Conservation (phyloP, 2,797 vertebrate species). For the Sebastes umbrosus region DNA sequence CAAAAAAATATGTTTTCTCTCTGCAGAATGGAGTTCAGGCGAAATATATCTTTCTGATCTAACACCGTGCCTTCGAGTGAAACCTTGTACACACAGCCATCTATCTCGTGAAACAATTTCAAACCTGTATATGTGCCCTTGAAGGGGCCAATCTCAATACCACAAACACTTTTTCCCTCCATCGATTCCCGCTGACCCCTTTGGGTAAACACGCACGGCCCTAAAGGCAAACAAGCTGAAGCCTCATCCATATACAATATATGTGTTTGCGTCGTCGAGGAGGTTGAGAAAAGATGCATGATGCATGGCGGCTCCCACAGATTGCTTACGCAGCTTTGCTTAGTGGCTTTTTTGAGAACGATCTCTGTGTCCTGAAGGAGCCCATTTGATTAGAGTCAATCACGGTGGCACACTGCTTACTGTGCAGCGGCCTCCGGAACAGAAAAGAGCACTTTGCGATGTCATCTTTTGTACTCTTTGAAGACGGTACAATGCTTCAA, state of each 20-base stretch:
- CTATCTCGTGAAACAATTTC: conserved; percentile 24
- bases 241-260: conserved; percentile 45
- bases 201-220: conserved; percentile 60
- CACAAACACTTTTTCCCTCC: conserved; percentile 32
- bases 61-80: neutral
- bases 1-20: neutral
- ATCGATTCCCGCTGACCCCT: conserved; percentile 57
- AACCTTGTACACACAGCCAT: conserved; percentile 15
- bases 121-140: conserved; percentile 50
- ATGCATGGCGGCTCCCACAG: conserved; percentile 52
- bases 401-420: conserved; percentile 69
- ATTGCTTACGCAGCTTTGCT: conserved; percentile 67
- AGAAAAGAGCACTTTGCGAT: conserved; percentile 47
- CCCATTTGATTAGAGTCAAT: conserved; percentile 76
- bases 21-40: neutral
- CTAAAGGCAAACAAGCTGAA: conserved; percentile 58
- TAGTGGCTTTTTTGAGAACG: conserved; percentile 41
- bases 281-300: conserved; percentile 55
- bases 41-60: neutral
- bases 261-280: neutral
- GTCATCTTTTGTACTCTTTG: conserved; percentile 49
- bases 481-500: conserved; percentile 41
- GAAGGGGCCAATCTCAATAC: conserved; percentile 22
- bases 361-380: conserved; percentile 53
- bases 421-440: conserved; percentile 26